Percentiles rank a stretch among this genome's conserved stretches.
These are phyloP conservation scores for Gastracanthus pulcherrimus DNA, from an alignment of 2,888 invertebrate species.

Conservation along the genomic window DNA sequence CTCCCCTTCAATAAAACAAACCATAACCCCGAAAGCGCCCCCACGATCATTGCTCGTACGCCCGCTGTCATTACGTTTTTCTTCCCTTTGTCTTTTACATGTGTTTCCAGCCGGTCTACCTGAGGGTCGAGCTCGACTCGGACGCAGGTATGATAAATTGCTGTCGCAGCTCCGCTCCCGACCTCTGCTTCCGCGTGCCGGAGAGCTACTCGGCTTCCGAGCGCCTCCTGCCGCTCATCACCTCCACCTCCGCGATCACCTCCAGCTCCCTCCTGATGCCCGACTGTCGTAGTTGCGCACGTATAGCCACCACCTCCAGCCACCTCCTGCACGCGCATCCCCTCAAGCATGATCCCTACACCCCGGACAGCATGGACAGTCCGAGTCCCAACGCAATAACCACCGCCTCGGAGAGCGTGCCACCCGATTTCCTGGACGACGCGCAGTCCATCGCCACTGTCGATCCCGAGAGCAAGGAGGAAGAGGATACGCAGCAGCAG, in stretches of 20 bases:
- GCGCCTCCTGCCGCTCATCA: constrained; percentile 15
- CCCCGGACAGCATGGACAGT: constrained; percentile 90
- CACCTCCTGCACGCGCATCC: constrained; percentile 80
- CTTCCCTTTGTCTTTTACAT: too few species aligned
- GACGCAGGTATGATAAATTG: constrained; percentile 88
- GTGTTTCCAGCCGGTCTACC: constrained; percentile 88
- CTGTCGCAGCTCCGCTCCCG: constrained; percentile 79
- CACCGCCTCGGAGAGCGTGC: constrained; percentile 62
- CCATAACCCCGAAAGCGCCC: too few species aligned
- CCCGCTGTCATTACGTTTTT: too few species aligned
- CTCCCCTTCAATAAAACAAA: too few species aligned
- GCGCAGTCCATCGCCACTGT: neutral
- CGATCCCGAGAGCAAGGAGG: neutral
- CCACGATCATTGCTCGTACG: too few species aligned
- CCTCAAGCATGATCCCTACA: constrained; percentile 85
- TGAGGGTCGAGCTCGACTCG: constrained; percentile 84
- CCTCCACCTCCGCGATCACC: neutral
- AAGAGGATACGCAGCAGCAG: neutral
- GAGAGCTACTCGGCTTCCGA: constrained; percentile 65
- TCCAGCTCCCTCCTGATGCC: constrained; percentile 70
- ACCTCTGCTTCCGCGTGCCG: constrained; percentile 76
- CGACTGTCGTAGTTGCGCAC: constrained; percentile 71
- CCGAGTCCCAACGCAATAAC: constrained; percentile 80
- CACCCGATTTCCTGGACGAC: neutral
- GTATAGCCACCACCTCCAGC: constrained; percentile 61